Conservation (phyloP, 2,888 invertebrate genomes). For the Rhamphomyia laevipes region DNA sequence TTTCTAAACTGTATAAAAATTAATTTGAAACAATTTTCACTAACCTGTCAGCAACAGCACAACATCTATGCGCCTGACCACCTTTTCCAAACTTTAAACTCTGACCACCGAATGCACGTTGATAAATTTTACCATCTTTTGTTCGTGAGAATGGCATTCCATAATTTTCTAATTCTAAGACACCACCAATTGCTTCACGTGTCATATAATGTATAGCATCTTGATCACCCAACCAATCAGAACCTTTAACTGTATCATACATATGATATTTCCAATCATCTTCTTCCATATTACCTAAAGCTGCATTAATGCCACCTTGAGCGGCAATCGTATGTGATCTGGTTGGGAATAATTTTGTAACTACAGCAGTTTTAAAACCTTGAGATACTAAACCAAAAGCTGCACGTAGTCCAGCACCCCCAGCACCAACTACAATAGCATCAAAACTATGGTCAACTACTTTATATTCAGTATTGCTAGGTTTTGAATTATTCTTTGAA, state of each 20-base stretch:
- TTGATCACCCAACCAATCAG: conserved; percentile 93
- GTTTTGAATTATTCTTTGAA: too few species aligned
- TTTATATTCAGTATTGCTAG: conserved; percentile 44
- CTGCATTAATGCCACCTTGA: conserved; percentile 94
- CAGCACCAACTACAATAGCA: conserved; percentile 84
- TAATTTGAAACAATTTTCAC: neutral
- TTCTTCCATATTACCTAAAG: conserved; percentile 79
- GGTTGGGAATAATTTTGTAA: conserved; percentile 92
- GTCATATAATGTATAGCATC: conserved; percentile 97
- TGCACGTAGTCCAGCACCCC: conserved; percentile 87
- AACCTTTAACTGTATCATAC: conserved; percentile 93
- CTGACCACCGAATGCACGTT: conserved; percentile 89
- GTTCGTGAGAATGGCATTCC: conserved; percentile 96
- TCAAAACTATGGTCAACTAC: conserved; percentile 88
- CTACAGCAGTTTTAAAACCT: conserved; percentile 88
- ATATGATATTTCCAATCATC: conserved; percentile 93
- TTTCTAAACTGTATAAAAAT: neutral
- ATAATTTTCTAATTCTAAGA: conserved; percentile 74
- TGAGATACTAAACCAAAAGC: conserved; percentile 88
- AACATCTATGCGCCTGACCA: conserved; percentile 87
- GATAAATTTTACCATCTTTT: conserved; percentile 84
- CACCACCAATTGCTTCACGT: conserved; percentile 47
- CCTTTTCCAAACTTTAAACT: conserved; percentile 90
- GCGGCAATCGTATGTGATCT: conserved; percentile 93
- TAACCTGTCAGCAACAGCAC: conserved; percentile 73